These are phyloP conservation scores for Melanotaenia nigrans DNA, from an alignment of 2,797 vertebrate genomes.

Conservation along the genomic window DNA sequence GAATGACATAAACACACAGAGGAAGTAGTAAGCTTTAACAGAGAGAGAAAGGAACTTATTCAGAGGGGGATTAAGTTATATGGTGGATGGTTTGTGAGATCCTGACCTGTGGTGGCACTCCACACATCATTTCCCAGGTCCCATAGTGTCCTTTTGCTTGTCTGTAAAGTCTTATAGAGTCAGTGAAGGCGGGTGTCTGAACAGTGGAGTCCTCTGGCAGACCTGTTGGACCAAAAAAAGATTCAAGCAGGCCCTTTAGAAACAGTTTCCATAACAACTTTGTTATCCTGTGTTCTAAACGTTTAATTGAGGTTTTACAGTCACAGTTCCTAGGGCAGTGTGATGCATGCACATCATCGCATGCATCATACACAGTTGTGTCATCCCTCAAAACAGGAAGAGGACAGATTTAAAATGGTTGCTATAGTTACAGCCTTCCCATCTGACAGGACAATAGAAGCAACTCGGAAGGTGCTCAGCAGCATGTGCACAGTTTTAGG, in stretches of 20 bases:
- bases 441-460: slow-evolving; percentile 44
- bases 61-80: slow-evolving; percentile 41
- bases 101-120: slow-evolving; percentile 87
- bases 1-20: slow-evolving; percentile 23
- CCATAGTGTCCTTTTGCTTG: slow-evolving; percentile 91
- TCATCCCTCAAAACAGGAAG: slow-evolving; percentile 75
- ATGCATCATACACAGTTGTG: slow-evolving; percentile 31
- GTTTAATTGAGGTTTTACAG: slow-evolving; percentile 24
- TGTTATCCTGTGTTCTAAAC: slow-evolving; percentile 22
- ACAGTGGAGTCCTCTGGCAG: slow-evolving; percentile 90
- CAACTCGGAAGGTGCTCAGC: background rate
- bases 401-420: slow-evolving; percentile 37
- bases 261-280: slow-evolving; percentile 35
- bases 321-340: slow-evolving; percentile 4
- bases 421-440: slow-evolving; percentile 42
- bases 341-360: background rate
- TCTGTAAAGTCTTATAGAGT: slow-evolving; percentile 89
- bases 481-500: slow-evolving; percentile 49
- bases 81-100: slow-evolving; percentile 31
- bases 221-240: slow-evolving; percentile 76
- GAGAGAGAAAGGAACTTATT: slow-evolving; percentile 61
- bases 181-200: slow-evolving; percentile 91
- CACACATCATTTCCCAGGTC: slow-evolving; percentile 98
- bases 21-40: slow-evolving; percentile 7
- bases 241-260: background rate